Percentiles rank a stretch among this genome's conserved stretches.
Evolutionary conservation across 1,140 invertebrate species (phyloP).

Genomic region (Drosophila gunungcola): DNA sequence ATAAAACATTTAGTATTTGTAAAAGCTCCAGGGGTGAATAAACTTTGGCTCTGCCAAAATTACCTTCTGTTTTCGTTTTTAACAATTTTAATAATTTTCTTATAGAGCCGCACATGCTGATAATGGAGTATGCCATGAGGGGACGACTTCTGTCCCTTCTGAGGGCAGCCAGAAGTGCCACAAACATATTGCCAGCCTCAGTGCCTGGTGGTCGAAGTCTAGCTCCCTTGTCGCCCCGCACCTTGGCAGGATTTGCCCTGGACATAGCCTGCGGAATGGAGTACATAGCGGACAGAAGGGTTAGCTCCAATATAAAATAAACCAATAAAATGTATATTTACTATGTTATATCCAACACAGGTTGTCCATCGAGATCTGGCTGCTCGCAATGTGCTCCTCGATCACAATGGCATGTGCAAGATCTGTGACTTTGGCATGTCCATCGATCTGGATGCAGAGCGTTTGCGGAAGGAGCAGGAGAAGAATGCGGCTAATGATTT

Average conservation of each 20-base stretch:
- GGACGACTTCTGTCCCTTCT: slow-evolving; percentile 93
- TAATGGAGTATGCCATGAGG: slow-evolving; percentile 95
- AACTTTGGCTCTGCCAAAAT: too few relatives aligned
- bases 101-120: slow-evolving; percentile 92
- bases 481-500: slow-evolving; percentile 77
- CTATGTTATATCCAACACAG: slow-evolving; percentile 82
- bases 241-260: slow-evolving; percentile 91
- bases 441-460: slow-evolving; percentile 85
- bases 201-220: slow-evolving; percentile 77
- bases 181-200: slow-evolving; percentile 78
- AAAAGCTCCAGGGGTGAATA: too few relatives aligned
- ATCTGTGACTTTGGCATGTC: slow-evolving; percentile 95
- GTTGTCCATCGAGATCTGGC: slow-evolving; percentile 93
- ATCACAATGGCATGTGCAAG: slow-evolving; percentile 93
- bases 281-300: slow-evolving; percentile 91
- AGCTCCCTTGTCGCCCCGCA: slow-evolving; percentile 87
- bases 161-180: slow-evolving; percentile 77
- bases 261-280: slow-evolving; percentile 93
- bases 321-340: not conserved
- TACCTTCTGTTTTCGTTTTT: too few relatives aligned
- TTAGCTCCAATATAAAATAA: slow-evolving; percentile 80
- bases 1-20: too few relatives aligned
- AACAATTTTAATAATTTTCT: not conserved
- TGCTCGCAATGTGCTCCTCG: slow-evolving; percentile 92
- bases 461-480: slow-evolving; percentile 70